A percentile compares a stretch with the other conserved stretches of the same genome.
Evolutionary conservation across 2,888 invertebrate species (phyloP).

Genomic region (Lepidochrysops patricia): DNA sequence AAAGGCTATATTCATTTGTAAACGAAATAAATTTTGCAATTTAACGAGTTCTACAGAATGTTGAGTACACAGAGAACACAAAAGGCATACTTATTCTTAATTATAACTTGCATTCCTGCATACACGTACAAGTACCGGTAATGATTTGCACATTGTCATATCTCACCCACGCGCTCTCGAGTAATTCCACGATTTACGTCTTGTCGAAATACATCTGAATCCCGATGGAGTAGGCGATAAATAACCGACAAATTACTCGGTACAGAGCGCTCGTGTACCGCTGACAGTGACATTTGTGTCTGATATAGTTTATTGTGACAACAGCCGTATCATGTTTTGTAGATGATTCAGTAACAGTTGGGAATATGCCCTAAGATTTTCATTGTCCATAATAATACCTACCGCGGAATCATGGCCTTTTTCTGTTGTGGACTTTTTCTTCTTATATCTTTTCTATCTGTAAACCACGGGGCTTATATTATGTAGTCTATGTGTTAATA

Average conservation of each 20-base stretch:
- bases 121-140: slow-evolving; percentile 35
- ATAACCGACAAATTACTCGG: slow-evolving; percentile 66
- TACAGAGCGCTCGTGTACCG: slow-evolving; percentile 45
- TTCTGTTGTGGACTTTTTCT: no score
- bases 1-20: no score
- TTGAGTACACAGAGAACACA: neutral
- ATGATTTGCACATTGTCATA: slow-evolving; percentile 63
- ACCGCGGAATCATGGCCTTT: no score
- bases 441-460: no score
- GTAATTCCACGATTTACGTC: slow-evolving; percentile 65
- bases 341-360: neutral
- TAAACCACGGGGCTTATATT: no score
- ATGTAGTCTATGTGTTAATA: no score
- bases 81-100: neutral
- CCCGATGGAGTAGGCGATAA: slow-evolving; percentile 47
- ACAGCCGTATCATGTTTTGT: slow-evolving; percentile 17
- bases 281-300: slow-evolving; percentile 56
- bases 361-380: no score
- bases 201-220: slow-evolving; percentile 52
- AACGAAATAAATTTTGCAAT: neutral
- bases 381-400: no score
- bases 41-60: neutral
- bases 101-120: slow-evolving; percentile 7
- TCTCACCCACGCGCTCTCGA: slow-evolving; percentile 51
- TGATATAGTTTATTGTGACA: slow-evolving; percentile 44